Evolutionary conservation across 2,888 invertebrate genomes (phyloP).

Genomic region (Latrodectus hesperus): DNA sequence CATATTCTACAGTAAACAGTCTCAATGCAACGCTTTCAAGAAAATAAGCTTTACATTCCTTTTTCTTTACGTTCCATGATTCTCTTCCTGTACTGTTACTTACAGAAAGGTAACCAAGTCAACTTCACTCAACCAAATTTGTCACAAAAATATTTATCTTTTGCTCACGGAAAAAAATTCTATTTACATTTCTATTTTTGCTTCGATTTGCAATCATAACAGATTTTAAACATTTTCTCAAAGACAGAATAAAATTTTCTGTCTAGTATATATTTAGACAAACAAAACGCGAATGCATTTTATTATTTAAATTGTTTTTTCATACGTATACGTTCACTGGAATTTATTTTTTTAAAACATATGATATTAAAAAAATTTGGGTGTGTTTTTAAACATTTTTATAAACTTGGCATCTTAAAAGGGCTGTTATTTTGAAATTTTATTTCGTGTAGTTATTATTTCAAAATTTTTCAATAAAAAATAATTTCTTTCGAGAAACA

Average conservation of each 20-base stretch:
- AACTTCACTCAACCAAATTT: conserved; percentile 17
- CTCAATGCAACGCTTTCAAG: conserved; percentile 56
- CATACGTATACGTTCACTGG: too few relatives aligned
- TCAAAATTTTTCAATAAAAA: too few relatives aligned
- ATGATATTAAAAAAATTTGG: too few relatives aligned
- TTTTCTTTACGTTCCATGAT: neutral
- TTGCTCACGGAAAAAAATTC: conserved; percentile 30
- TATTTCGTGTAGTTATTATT: too few relatives aligned
- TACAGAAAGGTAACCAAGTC: conserved; percentile 20
- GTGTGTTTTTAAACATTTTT: too few relatives aligned
- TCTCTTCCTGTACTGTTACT: conserved; percentile 29
- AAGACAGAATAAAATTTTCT: conserved; percentile 44
- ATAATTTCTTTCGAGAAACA: too few relatives aligned
- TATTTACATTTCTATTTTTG: conserved; percentile 41
- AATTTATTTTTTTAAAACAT: too few relatives aligned
- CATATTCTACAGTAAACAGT: conserved; percentile 35
- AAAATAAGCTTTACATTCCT: conserved; percentile 53
- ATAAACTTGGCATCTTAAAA: too few relatives aligned
- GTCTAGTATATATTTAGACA: too few relatives aligned
- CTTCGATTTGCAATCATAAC: conserved; percentile 4
- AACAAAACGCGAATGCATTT: too few relatives aligned
- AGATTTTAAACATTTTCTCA: conserved; percentile 47
- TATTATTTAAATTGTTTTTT: too few relatives aligned
- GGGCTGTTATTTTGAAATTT: too few relatives aligned
- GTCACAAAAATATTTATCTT: conserved; percentile 45